phyloP scores from a whole-genome alignment of 2,797 vertebrate genomes.

The Meriones psammophilus region DNA sequence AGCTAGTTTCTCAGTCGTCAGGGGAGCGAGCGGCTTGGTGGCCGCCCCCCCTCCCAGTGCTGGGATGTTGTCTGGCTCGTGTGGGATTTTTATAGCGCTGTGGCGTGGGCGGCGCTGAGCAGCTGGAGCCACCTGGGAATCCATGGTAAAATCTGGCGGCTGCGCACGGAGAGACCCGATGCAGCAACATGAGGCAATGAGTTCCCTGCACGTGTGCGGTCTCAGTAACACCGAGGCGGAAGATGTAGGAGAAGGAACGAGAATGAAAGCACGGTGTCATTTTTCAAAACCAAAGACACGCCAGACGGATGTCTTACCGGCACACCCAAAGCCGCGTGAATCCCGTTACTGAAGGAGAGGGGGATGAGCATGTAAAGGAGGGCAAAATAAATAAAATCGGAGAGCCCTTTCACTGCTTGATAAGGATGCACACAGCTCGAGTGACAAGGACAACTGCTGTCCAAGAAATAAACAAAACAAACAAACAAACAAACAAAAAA shows the following conservation, averaged over 20 bases:
- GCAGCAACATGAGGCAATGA: background rate
- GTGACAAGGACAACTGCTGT: background rate
- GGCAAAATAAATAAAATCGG: background rate
- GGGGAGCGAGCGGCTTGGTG: background rate
- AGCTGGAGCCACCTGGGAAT: background rate
- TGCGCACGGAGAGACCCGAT: background rate
- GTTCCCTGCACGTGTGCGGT: background rate
- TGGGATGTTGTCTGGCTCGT: background rate
- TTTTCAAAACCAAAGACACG: slow-evolving; percentile 11
- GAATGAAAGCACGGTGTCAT: background rate
- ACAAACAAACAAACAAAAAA: background rate
- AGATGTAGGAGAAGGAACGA: background rate
- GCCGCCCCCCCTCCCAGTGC: background rate
- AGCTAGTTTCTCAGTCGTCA: too few species aligned
- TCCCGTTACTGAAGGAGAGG: background rate
- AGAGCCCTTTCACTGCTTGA: background rate
- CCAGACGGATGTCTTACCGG: background rate
- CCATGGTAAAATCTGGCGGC: background rate
- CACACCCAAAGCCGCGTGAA: background rate
- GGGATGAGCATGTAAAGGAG: background rate
- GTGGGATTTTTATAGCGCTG: background rate
- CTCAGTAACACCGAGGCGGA: background rate
- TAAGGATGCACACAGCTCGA: background rate
- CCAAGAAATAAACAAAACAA: background rate
- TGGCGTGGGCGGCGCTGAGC: background rate